Conservation (phyloP, 2,113 vertebrate species). For the Gambusia affinis region DNA sequence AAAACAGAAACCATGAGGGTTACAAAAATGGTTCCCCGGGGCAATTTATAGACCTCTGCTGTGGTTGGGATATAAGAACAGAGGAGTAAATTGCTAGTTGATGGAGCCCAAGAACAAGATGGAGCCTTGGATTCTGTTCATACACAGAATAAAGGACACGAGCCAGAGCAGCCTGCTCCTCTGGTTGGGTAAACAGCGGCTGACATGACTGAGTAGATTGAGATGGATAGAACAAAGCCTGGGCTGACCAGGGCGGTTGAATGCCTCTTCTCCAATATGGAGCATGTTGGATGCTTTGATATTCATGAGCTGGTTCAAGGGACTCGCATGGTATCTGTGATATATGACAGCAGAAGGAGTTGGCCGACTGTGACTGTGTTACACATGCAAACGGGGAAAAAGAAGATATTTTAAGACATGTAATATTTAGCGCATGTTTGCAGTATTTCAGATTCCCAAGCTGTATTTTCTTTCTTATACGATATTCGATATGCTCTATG, state of each 20-base stretch:
- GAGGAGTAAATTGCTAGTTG: constrained; percentile 56
- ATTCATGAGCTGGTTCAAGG: constrained; percentile 49
- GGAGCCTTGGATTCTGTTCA: constrained; percentile 36
- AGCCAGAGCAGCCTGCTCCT: constrained; percentile 11
- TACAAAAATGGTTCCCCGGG: constrained; percentile 56
- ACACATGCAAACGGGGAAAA: not conserved
- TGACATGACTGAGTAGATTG: constrained; percentile 35
- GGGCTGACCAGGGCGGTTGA: constrained; percentile 34
- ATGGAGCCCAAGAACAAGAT: constrained; percentile 34
- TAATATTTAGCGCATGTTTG: not conserved
- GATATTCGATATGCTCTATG: no score
- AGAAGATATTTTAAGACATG: not conserved
- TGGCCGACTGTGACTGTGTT: not conserved
- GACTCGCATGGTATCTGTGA: constrained; percentile 38
- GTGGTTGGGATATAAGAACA: constrained; percentile 64
- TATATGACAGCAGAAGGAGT: constrained; percentile 33
- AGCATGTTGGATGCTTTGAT: constrained; percentile 46
- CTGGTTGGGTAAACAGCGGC: constrained; percentile 46
- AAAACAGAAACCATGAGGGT: constrained; percentile 56
- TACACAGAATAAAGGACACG: constrained; percentile 28
- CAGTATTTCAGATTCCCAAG: not conserved
- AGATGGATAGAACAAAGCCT: constrained; percentile 51
- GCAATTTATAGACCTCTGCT: constrained; percentile 65
- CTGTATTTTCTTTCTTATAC: no score
- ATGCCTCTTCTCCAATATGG: constrained; percentile 35